Evolutionary conservation across 2,113 vertebrate species (phyloP), one percentile per base, ranked within the genome.

Genomic region (Aplodontia rufa): DNA sequence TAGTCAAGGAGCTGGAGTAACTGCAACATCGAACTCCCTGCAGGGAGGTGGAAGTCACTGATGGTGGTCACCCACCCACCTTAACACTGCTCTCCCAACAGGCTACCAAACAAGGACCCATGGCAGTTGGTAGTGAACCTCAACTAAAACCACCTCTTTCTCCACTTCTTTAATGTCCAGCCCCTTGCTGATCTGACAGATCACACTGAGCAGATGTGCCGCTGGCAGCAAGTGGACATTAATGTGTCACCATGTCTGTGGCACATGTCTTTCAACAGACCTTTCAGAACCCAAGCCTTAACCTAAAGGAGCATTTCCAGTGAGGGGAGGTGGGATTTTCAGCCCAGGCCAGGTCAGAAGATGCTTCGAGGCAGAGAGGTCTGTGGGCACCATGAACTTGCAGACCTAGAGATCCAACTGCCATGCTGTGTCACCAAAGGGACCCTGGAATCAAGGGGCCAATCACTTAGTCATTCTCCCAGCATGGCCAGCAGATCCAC

Each of bases 161-260:
- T 91, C 49, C 20, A 80, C 51, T 68, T 82, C 35, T 83, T 91
- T 78, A 8, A 92, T 93, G 68, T 40, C 55, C 75, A 95, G 74
- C 49, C 78, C 82, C 85, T 95, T 85, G 49, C 68, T 82, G 87
- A 90, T 95, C 92, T 96, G 87, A 95, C 88, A 90, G 87, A 95
- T 90, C 87, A 87, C 87, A 87, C 47, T 22, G 62, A 85, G 76
- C 95, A 96, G 92, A 94, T 81, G 35, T 75, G 51, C 82, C 88
- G 87, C 81, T 75, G 60, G 88, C 5, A 16, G 85, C 62, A 83
- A 94, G 93, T 80, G 85, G 95, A 94, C 95, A 76, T 80, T 89
- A 93, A 83, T 69, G 95, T 93, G 88, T 82, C 76, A 74, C 87
- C 74, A 10, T 93, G 78, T 49, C 86, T 71, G 30, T 72, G 84